phyloP scores from a whole-genome alignment of 2,797 vertebrate species.

The Austrolebias charrua region DNA sequence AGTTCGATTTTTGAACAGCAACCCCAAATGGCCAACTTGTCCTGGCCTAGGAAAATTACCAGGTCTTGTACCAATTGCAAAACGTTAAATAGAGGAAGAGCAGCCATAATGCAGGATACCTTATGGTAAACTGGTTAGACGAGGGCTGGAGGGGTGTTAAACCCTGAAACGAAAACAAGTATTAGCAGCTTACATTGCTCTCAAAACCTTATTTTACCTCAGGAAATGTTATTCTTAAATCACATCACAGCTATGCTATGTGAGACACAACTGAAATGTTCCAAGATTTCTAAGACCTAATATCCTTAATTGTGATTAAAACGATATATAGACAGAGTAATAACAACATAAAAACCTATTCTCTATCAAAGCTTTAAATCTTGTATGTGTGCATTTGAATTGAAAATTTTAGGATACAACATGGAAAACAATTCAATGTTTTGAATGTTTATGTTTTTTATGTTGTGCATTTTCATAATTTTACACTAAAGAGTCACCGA shows the following conservation, averaged over 20 bases:
- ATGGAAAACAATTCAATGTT: not conserved
- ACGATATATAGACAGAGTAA: conserved; percentile 7
- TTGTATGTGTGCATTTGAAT: not conserved
- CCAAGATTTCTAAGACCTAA: conserved; percentile 22
- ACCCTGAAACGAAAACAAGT: too few relatives aligned
- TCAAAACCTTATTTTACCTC: conserved; percentile 4
- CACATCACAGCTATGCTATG: not conserved
- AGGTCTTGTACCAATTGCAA: too few relatives aligned
- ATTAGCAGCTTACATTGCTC: conserved; percentile 12
- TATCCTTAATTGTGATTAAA: conserved; percentile 13
- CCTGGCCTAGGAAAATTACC: too few relatives aligned
- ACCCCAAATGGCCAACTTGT: too few relatives aligned
- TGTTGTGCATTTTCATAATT: not conserved
- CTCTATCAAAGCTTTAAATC: not conserved
- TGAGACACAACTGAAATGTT: conserved; percentile 1
- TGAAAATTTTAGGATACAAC: not conserved
- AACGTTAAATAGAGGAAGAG: too few relatives aligned
- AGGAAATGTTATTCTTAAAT: conserved; percentile 11
- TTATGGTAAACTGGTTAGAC: too few relatives aligned
- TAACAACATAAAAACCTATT: not conserved
- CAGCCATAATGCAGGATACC: too few relatives aligned
- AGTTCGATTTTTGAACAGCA: too few relatives aligned
- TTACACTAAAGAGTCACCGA: not conserved
- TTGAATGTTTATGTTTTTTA: not conserved
- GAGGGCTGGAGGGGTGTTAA: too few relatives aligned